A percentile compares a stretch with the other conserved stretches of the same genome.
Conservation (phyloP, 2,113 vertebrate genomes). For the Mystacornis crossleyi region DNA sequence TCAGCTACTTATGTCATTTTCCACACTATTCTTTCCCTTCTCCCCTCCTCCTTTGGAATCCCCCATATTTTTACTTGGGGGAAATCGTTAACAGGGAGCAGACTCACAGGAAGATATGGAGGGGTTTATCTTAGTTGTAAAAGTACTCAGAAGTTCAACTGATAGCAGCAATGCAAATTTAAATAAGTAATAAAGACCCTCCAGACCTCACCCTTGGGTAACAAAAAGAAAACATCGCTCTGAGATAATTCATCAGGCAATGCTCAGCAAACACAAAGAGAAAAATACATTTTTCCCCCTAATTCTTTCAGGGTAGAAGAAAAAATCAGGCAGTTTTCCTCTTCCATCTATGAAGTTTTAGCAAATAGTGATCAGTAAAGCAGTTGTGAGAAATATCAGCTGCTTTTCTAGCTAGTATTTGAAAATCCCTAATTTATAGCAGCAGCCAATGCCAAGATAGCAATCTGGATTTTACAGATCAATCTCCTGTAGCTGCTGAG, state of each 20-base stretch:
- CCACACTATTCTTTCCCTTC: neutral
- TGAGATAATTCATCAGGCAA: neutral
- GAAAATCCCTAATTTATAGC: neutral
- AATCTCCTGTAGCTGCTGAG: neutral
- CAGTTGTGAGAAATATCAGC: neutral
- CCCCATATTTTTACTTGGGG: neutral
- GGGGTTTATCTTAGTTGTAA: neutral
- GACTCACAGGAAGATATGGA: neutral
- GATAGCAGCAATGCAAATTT: neutral
- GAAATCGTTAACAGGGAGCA: neutral
- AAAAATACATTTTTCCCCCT: accelerated
- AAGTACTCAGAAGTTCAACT: neutral
- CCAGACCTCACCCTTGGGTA: neutral
- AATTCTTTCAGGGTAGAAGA: neutral
- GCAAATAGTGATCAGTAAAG: neutral
- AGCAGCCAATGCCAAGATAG: neutral
- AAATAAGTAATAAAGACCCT: neutral
- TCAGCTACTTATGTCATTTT: neutral
- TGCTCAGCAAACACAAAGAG: neutral
- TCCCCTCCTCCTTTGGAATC: accelerated
- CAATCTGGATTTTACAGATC: neutral
- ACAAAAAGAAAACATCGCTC: neutral
- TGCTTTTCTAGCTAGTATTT: neutral
- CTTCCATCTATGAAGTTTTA: neutral
- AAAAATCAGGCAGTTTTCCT: neutral